Evolutionary conservation across 2,888 invertebrate genomes (phyloP).

Genomic region (Drosophila anomelani): DNA sequence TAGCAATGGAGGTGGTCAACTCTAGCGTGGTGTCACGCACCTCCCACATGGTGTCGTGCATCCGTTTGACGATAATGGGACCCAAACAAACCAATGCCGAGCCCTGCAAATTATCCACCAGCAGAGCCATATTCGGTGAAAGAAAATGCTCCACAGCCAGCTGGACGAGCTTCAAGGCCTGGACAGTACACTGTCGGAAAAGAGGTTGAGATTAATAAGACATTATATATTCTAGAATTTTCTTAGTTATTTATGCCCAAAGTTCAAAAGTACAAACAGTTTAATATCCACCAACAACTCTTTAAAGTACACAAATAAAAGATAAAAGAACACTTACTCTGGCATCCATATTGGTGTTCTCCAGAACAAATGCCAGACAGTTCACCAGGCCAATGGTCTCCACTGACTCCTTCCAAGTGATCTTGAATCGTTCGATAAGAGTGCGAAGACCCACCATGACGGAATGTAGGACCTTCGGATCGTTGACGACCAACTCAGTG

Average conservation of each 20-base stretch:
- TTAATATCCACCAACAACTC: no score
- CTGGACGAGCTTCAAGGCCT: slow-evolving; percentile 89
- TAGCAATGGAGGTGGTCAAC: slow-evolving; percentile 89
- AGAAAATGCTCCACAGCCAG: slow-evolving; percentile 90
- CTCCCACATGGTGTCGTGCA: slow-evolving; percentile 91
- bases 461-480: slow-evolving; percentile 87
- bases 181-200: slow-evolving; percentile 88
- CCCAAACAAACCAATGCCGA: slow-evolving; percentile 88
- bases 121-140: slow-evolving; percentile 90
- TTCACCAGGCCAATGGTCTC: slow-evolving; percentile 89
- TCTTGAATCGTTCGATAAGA: slow-evolving; percentile 89
- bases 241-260: not conserved
- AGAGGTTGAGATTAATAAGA: slow-evolving; percentile 3
- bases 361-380: slow-evolving; percentile 86
- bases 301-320: not conserved
- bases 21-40: slow-evolving; percentile 91
- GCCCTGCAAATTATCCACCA: slow-evolving; percentile 88
- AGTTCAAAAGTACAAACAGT: not conserved
- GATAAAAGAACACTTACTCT: slow-evolving; percentile 83
- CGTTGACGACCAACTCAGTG: slow-evolving; percentile 84
- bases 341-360: slow-evolving; percentile 85
- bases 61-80: slow-evolving; percentile 88
- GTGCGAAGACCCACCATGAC: slow-evolving; percentile 88
- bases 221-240: not conserved
- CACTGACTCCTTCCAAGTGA: slow-evolving; percentile 91